Base-by-base conservation (phyloP, 1,140 invertebrate species). In the Diploscapter pachys region DNA sequence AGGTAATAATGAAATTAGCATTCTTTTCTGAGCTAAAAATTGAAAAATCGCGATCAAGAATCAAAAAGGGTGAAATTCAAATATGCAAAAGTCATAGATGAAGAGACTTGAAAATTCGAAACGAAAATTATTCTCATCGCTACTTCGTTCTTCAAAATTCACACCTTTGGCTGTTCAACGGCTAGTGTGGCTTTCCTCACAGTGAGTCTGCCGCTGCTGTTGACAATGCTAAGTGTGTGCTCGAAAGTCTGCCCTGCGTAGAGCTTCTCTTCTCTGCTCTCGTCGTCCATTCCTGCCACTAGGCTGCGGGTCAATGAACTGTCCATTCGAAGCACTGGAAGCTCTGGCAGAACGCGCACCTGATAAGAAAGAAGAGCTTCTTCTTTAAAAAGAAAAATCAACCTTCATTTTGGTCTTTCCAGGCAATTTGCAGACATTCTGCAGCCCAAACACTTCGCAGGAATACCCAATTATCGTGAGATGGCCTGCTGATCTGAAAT, bases 401-500 rank as follows among this genome's bases (percentile, higher is more conserved):
- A 65, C 31, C 9, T 65, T 65, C 50, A 8, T 9, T 65, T 48
- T 59, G 13, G 9, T 49, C 8, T 59, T 59, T 59, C 6, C 63
- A 64, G 13, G 6, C 71, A 79, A 48, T 71, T 63, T 62, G 67
- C 83, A 85, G 6, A 83, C 75, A 71, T 84, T 85, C 52, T 81
- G 69, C 4, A 85, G 78, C 61, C 79, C 83, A 3, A 85, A 73
- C 4, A 85, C 80, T 64, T 81, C 78, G 65, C 84, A 85, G 11
- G 71, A 74, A 65, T 85, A 85, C 8, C 83, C 83, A 9, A 77
- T 83, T 3, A 85, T 73, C 55, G 59, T 80, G 6, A 85, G 64
- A 13, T 66, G 57, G 63, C 83, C 83, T 6, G 79, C 55, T n/a
- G 80, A 67, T 49, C 81, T 81, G n/a, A 63, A 81, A 76, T 51